A percentile compares a stretch with the other conserved stretches of the same genome.
Conservation (phyloP, 2,888 invertebrate genomes). For the Xanthia icteritia region DNA sequence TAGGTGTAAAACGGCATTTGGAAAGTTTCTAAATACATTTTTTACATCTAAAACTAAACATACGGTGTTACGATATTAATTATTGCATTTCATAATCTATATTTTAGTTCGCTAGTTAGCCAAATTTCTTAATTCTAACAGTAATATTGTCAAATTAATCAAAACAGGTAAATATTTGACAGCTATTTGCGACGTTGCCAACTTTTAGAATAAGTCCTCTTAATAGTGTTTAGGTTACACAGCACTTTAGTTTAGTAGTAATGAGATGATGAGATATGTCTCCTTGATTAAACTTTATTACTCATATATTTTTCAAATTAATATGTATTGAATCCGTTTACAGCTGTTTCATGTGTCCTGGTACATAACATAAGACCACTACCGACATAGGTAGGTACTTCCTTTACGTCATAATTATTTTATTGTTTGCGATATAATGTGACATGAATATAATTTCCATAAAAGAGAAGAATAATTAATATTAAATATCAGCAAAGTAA, state of each 20-base stretch:
- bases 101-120: no score
- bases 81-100: no score
- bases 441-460: slow-evolving; percentile 17
- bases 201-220: no score
- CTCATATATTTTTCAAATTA: slow-evolving; percentile 11
- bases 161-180: no score
- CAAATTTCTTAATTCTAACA: no score
- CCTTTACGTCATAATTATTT: slow-evolving; percentile 38
- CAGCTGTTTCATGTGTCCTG: slow-evolving; percentile 23
- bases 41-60: no score
- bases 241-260: slow-evolving; percentile 30
- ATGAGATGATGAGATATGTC: slow-evolving; percentile 27
- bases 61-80: no score
- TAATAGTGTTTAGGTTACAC: no score
- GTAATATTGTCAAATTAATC: no score
- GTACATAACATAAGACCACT: slow-evolving; percentile 27
- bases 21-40: no score
- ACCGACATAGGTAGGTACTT: neutral
- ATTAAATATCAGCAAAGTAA: slow-evolving; percentile 1
- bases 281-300: slow-evolving; percentile 28
- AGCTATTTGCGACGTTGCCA: no score
- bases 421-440: slow-evolving; percentile 26
- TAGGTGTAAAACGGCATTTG: no score
- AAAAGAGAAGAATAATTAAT: slow-evolving; percentile 12
- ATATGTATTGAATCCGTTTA: slow-evolving; percentile 1